Conservation (phyloP, 1,140 invertebrate genomes). For the Caenorhabditis brenneri region DNA sequence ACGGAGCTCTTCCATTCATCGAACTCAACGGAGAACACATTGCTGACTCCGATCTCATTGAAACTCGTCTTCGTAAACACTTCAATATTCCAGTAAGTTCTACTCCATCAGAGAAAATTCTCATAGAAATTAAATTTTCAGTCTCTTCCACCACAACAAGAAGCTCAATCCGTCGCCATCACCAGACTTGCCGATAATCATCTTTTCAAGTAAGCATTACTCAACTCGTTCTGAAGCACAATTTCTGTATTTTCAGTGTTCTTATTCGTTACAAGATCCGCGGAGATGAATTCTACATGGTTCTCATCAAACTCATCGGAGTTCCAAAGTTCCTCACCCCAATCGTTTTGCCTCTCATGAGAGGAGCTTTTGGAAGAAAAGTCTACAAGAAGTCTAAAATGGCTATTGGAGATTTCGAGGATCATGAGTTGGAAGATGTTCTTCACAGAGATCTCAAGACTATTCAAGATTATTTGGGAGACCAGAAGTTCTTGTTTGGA, state of each 20-base stretch:
- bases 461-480: conserved; percentile 7
- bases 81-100: conserved; percentile 42
- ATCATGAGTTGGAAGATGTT: background rate
- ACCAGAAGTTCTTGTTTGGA: conserved; percentile 47
- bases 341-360: background rate
- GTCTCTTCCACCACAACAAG: background rate
- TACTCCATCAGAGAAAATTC: background rate
- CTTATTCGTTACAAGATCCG: conserved; percentile 14
- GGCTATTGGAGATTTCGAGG: conserved; percentile 18
- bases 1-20: conserved; percentile 60
- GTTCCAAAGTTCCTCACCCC: background rate
- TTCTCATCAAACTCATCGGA: background rate
- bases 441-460: conserved; percentile 41
- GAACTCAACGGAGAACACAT: conserved; percentile 68
- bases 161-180: background rate
- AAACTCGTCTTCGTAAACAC: conserved; percentile 61
- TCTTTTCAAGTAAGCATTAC: background rate
- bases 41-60: conserved; percentile 66
- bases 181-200: background rate
- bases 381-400: background rate
- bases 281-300: background rate
- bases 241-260: background rate
- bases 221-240: background rate
- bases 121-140: background rate
- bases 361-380: conserved; percentile 5